Evolutionary conservation across 2,888 invertebrate species (phyloP), one percentile per base, ranked within the genome.

Genomic region (Rotaria magnacalcarata): DNA sequence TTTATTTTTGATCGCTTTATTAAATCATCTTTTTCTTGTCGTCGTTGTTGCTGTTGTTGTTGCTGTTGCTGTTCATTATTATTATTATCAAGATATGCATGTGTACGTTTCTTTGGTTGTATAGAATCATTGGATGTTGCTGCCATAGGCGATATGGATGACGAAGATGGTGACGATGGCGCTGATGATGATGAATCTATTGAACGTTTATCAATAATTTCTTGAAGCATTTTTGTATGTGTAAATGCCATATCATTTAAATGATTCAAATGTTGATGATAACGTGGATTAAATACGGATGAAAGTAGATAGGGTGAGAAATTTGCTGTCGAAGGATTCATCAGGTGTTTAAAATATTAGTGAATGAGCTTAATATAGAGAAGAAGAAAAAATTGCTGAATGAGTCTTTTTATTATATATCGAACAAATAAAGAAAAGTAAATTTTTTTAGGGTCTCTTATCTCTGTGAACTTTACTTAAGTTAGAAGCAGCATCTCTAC

Each of bases 221-320:
- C 74, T 74, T 74, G 74, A 41, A 74, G 41, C 74, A 74, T 74
- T 74, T 74, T 74, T 74, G 74, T 74, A 74, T 74, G 74, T 21
- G 74, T 74, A 74, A 74, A 74, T 21, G 74, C 74, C 43, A 43
- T 74, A 41, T 74, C 74, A 74, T 74, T 74, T 4, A 74, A 21
- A 74, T 74, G 74, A 74, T 41, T 74, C 7, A 74, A 24, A 74
- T 74, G 74, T 74, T 74, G 74, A 74, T 74, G 74, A 74, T 74
- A 74, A 21, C 74, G 74, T 41, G 74, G 74, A 74, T 74, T n/a
- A 21, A 74, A 74, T 41, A 74, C 74, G 41, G 34, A 43, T 8
- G 74, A 10, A 41, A 43, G 74, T 4, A 43, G 7, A 41, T 34
- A 34, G 0, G 74, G 21, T 21, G 74, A 41, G 21, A 74, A 41